phyloP scores from a whole-genome alignment of 2,113 vertebrate genomes.

The Myrmophylax atrothorax region DNA sequence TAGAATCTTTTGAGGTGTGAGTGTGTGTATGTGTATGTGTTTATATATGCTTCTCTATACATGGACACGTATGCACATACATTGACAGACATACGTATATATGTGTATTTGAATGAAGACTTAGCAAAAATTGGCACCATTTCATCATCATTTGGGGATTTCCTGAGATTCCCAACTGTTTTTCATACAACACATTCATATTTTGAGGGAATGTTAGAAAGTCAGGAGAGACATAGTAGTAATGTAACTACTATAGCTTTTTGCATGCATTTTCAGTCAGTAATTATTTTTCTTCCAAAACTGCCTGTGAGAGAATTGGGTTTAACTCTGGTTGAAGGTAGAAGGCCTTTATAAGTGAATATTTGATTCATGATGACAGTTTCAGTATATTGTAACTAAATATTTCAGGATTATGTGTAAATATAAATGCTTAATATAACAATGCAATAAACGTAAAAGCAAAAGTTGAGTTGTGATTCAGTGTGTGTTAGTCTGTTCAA shows the following conservation, averaged over 20 bases:
- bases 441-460: background rate
- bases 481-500: background rate
- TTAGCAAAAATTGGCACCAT: background rate
- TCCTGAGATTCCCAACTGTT: background rate
- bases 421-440: conserved; percentile 56
- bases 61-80: accelerated
- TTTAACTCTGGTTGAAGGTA: conserved; percentile 14
- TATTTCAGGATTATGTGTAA: conserved; percentile 40
- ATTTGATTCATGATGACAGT: background rate
- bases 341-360: background rate
- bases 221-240: background rate
- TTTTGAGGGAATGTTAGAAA: background rate
- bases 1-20: conserved; percentile 17
- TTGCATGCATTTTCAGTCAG: background rate
- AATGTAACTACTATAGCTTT: background rate
- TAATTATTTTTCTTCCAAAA: background rate
- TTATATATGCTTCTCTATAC: background rate
- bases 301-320: background rate
- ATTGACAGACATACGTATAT: background rate
- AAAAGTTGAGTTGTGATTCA: background rate
- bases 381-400: conserved; percentile 23
- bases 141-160: background rate
- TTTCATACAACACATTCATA: background rate
- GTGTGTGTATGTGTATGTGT: background rate
- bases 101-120: background rate